Base-by-base conservation (phyloP, 37 sponge, comb jelly and placozoan species). In the Agelas oroides region DNA sequence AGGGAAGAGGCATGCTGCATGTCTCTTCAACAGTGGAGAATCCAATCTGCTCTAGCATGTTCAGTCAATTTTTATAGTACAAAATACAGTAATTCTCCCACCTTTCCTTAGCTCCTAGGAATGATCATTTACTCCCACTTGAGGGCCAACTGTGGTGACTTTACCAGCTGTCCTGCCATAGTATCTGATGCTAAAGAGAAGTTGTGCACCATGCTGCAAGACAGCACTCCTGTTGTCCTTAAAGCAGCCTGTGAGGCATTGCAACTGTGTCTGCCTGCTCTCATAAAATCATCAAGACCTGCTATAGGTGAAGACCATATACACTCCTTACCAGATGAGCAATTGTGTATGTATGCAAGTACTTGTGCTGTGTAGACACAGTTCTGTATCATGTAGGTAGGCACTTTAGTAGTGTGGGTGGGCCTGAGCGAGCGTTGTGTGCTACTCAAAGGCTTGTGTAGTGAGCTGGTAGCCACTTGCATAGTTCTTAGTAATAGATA, bases 221-320 rank as follows among this genome's bases (percentile, higher is more conserved):
- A 80, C 46, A 77, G 80, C n/a, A 77, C 85, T 21, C 81, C 84
- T 18, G 61, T 92, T 18, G 89, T 92, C 27, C 61, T 88, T 35
- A 92, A 87, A 65, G 82, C 90, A 27, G 83, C 86, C n/a, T 93
- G 94, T 64, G 84, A 86, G 39, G 67, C 83, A n/a, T 77, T 88
- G 54, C 73, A 66, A 58, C 59, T 93, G 64, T 87, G 94, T 58
- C 69, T 89, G 19, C 89, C 84, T 53, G 20, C 25, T 5, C 46
- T 89, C 35, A 19, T 55, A 0, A 23, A 28, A 0, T 84, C 84
- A 36, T 59, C 89, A 14, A 53, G 58, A 23, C 84, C 74, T 23
- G 60, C 59, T 31, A 14, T 23, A 46, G 83, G 76, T 69, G 5
- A 20, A n/a, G n/a, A n/a, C 59, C 70, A 12, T 24, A 13, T 34